Evolutionary conservation across 2,113 vertebrate species (phyloP), one percentile per base, ranked within the genome.

Genomic region (Haplochromis vanheusdeni): DNA sequence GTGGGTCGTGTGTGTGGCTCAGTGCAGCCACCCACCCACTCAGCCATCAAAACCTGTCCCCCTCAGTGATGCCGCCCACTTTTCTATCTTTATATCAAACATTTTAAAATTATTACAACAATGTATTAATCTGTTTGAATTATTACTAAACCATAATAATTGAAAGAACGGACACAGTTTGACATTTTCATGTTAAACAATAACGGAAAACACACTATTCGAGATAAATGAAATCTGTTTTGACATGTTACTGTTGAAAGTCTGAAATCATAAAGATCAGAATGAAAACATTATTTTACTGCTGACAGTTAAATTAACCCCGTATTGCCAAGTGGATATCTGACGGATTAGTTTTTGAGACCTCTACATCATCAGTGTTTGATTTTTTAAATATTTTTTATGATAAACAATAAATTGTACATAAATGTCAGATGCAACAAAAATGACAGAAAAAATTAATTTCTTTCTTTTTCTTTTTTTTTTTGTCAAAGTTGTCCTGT

Each of bases 231-330:
- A 45, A 45, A 73, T 73, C 13, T 26, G 40, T 37, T 65, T 65
- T 65, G 33, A 37, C 60, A 65, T 21, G 33, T 45, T 45, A 26
- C 13, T 45, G 12, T 17, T 73, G 2, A 45, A 23, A 14, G 13
- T 9, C 65, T 70, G 33, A 73, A 42, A 73, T 14, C 65, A 23
- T 42, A 70, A 70, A 70, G 31, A 12, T 62, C 6, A 21, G 6
- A 65, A 35, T 37, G 17, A 42, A 70, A 42, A 8, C 7, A 6
- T 45, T 40, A 2, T 28, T 28, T 47, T 75, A 7, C 4, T 75
- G 70, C 42, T 28, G 9, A 75, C 13, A 47, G 23, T 75, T 75
- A 75, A 75, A 19, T 49, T 49, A 47, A 70, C 10, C 58, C 60
- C 0, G 6, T 37, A 65, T 13, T 65, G 19, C 60, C 31, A 65